Evolutionary conservation across 2,113 vertebrate genomes (phyloP).

Genomic region (Sciurus niger): DNA sequence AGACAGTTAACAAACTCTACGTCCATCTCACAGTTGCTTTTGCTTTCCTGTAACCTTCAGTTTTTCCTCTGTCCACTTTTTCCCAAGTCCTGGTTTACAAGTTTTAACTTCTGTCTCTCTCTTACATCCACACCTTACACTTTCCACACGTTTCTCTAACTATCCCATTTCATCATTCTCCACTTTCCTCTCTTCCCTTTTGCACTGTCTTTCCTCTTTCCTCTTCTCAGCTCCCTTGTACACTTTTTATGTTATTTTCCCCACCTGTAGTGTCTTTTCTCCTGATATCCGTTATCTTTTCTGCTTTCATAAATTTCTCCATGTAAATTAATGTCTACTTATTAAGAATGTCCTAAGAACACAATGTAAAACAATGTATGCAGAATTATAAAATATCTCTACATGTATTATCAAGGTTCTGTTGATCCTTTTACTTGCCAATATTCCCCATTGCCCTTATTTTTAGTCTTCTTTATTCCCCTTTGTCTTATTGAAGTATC

Average conservation of each 20-base stretch:
- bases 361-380: neutral
- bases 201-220: neutral
- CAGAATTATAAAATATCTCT: neutral
- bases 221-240: neutral
- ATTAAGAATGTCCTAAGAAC: neutral
- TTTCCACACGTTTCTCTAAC: neutral
- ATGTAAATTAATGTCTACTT: neutral
- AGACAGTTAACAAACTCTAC: constrained; percentile 3
- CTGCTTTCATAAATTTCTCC: neutral
- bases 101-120: neutral
- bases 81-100: neutral
- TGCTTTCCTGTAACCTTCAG: neutral
- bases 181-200: neutral
- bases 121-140: fast-evolving
- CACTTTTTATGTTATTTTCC: neutral
- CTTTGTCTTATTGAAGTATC: constrained; percentile 2
- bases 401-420: neutral
- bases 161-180: neutral
- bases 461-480: neutral
- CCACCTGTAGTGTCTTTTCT: neutral
- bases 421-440: neutral
- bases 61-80: neutral
- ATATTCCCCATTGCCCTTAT: neutral
- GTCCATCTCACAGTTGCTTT: neutral
- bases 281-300: neutral